Percentiles rank a stretch among this genome's conserved stretches.
Evolutionary conservation across 1,140 invertebrate genomes (phyloP).

Genomic region (Drosophila ficusphila): DNA sequence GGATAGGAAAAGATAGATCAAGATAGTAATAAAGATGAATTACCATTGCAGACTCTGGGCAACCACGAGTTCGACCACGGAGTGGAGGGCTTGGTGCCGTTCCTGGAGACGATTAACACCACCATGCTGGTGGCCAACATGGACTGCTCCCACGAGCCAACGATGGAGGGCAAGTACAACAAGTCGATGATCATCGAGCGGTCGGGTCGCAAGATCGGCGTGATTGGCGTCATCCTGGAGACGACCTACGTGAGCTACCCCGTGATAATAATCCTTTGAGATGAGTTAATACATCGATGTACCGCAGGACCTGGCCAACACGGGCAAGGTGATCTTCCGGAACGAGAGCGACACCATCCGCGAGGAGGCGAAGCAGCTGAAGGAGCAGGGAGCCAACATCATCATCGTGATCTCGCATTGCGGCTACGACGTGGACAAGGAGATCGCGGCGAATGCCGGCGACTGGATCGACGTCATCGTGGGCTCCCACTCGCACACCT

Average conservation of each 20-base stretch:
- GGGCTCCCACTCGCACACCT: slow-evolving; percentile 94
- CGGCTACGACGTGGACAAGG: slow-evolving; percentile 89
- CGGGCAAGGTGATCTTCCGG: slow-evolving; percentile 87
- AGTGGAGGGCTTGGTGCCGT: slow-evolving; percentile 90
- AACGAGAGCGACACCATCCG: slow-evolving; percentile 89
- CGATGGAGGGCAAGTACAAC: slow-evolving; percentile 86
- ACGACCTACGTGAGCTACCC: slow-evolving; percentile 87
- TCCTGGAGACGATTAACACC: slow-evolving; percentile 87
- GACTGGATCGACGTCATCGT: slow-evolving; percentile 91
- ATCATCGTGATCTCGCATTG: slow-evolving; percentile 93
- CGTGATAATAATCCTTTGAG: too few species aligned
- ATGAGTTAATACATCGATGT: neutral
- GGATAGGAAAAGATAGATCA: too few species aligned
- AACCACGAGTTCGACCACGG: slow-evolving; percentile 96
- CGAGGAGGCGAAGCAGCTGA: slow-evolving; percentile 87
- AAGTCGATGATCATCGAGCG: slow-evolving; percentile 87
- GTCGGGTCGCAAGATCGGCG: slow-evolving; percentile 89
- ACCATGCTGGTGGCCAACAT: slow-evolving; percentile 92
- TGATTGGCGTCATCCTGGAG: slow-evolving; percentile 91
- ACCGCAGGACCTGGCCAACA: slow-evolving; percentile 86
- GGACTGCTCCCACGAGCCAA: slow-evolving; percentile 89
- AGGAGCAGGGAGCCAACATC: slow-evolving; percentile 88
- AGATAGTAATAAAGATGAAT: too few species aligned
- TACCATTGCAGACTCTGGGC: slow-evolving; percentile 89
- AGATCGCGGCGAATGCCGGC: slow-evolving; percentile 88